These are phyloP conservation scores for Conus canariensis DNA, from an alignment of 2,888 invertebrate genomes.

Conservation along the genomic window DNA sequence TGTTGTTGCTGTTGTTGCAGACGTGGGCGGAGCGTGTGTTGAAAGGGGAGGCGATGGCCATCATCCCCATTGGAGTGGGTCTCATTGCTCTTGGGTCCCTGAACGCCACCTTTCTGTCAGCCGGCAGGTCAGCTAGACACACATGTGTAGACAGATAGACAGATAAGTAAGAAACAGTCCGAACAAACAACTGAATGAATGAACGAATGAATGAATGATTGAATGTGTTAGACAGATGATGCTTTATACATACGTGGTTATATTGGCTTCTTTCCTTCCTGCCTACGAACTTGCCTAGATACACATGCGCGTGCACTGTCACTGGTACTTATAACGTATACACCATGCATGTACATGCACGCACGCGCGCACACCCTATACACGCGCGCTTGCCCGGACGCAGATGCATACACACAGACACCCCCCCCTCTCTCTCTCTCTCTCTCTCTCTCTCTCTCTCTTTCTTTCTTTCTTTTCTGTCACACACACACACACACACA, in stretches of 20 bases:
- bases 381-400: background rate
- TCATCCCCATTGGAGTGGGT: conserved; percentile 59
- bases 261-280: no score
- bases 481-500: no score
- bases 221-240: no score
- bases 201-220: no score
- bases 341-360: background rate
- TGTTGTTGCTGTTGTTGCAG: conserved; percentile 40
- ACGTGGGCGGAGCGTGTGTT: conserved; percentile 58
- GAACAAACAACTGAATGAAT: no score
- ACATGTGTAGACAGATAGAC: background rate
- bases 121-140: conserved; percentile 55
- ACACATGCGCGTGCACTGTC: background rate
- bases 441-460: no score
- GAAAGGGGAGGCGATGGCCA: conserved; percentile 48
- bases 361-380: background rate
- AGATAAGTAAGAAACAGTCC: background rate
- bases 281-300: background rate
- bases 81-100: conserved; percentile 60
- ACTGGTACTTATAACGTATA: no score
- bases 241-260: background rate
- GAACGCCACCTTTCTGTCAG: conserved; percentile 60
- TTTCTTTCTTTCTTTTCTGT: no score
- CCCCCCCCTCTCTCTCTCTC: no score
- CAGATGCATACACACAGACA: background rate